Conservation (phyloP, 1,140 invertebrate genomes). For the Acromyrmex heyeri region DNA sequence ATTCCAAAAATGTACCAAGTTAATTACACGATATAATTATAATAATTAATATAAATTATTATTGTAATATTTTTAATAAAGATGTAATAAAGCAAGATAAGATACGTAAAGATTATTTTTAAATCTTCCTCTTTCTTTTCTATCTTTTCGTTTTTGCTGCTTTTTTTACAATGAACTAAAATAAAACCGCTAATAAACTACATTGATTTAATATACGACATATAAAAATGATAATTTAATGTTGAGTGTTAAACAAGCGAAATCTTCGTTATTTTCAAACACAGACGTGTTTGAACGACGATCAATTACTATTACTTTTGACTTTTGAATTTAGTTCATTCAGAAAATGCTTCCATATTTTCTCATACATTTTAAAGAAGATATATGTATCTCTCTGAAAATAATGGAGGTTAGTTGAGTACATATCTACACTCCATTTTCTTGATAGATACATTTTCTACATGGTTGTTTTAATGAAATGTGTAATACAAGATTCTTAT, state of each 20-base stretch:
- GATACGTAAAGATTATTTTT: background rate
- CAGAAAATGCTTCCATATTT: background rate
- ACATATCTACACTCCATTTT: background rate
- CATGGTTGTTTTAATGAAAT: slow-evolving; percentile 6
- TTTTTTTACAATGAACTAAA: background rate
- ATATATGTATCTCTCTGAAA: background rate
- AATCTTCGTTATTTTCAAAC: background rate
- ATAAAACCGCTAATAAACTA: background rate
- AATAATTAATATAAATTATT: background rate
- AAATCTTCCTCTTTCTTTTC: background rate
- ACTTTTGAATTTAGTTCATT: slow-evolving; percentile 1
- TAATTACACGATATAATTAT: background rate
- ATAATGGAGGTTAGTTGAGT: slow-evolving; percentile 2
- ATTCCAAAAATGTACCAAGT: background rate
- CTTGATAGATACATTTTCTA: background rate
- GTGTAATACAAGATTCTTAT: slow-evolving; percentile 3
- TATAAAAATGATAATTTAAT: background rate
- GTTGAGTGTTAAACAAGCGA: background rate
- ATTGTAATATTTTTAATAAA: background rate
- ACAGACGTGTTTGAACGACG: no score
- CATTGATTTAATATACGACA: background rate
- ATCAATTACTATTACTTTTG: background rate
- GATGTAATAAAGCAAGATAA: background rate
- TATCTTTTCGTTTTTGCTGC: background rate
- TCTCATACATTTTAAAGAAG: background rate